A percentile compares a stretch with the other conserved stretches of the same genome.
phyloP scores from a whole-genome alignment of 2,113 vertebrate species.

The Hiodon alosoides region DNA sequence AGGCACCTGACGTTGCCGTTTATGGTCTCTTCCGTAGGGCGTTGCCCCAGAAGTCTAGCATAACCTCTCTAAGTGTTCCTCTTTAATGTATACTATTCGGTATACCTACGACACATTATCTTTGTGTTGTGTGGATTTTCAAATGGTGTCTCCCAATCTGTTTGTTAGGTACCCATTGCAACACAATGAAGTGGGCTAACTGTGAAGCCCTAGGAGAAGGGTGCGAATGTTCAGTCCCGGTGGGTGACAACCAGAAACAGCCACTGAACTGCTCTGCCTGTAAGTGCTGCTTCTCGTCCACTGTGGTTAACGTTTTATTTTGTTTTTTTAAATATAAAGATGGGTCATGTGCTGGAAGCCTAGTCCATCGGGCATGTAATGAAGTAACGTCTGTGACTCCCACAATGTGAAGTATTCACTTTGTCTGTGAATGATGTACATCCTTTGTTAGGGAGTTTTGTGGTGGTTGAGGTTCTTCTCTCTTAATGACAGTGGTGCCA shows the following conservation, averaged over 20 bases:
- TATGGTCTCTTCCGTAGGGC: not conserved
- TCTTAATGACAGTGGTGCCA: conserved; percentile 54
- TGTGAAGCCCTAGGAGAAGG: not conserved
- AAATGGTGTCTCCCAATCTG: not conserved
- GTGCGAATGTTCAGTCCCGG: conserved; percentile 12
- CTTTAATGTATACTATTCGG: not conserved
- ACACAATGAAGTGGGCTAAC: conserved; percentile 19
- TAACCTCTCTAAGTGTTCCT: not conserved
- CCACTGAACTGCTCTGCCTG: conserved; percentile 27
- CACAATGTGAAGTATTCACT: too few relatives aligned
- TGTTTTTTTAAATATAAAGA: not conserved
- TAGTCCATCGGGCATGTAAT: not conserved
- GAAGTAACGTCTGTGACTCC: not conserved
- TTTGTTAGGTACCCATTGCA: conserved; percentile 3
- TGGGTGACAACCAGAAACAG: conserved; percentile 3
- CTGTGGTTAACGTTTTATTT: not conserved
- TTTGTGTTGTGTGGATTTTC: too few relatives aligned
- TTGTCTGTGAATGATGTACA: not conserved
- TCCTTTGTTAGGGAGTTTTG: not conserved
- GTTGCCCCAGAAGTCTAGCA: too few relatives aligned
- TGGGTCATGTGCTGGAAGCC: not conserved
- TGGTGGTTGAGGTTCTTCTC: not conserved
- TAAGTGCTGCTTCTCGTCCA: conserved; percentile 16
- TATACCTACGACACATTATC: too few relatives aligned
- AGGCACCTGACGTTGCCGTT: not conserved